Evolutionary conservation across 2,797 vertebrate species (phyloP), one percentile per base, ranked within the genome.

Genomic region (Oreonectes daqikongensis): DNA sequence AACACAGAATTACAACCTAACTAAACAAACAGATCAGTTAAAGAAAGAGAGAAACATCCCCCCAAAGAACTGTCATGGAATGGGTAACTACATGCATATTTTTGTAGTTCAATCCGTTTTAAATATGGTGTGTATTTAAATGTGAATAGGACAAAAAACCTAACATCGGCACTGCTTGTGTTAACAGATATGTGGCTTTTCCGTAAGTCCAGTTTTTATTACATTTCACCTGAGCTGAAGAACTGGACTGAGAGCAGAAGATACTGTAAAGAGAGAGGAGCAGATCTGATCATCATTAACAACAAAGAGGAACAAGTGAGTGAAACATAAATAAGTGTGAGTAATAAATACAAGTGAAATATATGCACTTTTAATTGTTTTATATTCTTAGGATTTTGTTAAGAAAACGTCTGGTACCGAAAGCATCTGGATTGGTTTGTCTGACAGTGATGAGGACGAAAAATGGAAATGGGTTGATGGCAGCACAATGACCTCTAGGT

Each of bases 401-500:
- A 1, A 22, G 3, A 53, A 12, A 22, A 12, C 11, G 0, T 22
- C 46, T 48, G 18, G 1, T 8, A 2, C 0, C n/a, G 46, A 18
- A 5, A 2, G 0, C 8, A 0, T 26, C 52, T 55, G 52, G 52
- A 55, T 55, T 53, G 50, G 50, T 53, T 12, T 53, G 50, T 10
- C 50, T 53, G 50, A 53, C 10, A 53, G 22, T 24, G 11, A 11
- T 12, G 10, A 12, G 1, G 46, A 57, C 4, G 4, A 0, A 4
- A 61, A 0, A 4, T 44, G 30, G 78, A 48, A 75, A 70, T 46
- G 57, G 66, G 66, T 28, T 32, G 24, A 79, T 75, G 28, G 8
- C 26, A 52, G 0, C 5, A 18, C 0, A 4, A 1, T 44, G n/a
- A 63, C 0, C 57, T 8, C 0, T 67, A 0, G 5, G 67, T 65